Conservation (phyloP, 37 sponge, comb jelly and placozoan genomes). For the Eunapius fragilis region DNA sequence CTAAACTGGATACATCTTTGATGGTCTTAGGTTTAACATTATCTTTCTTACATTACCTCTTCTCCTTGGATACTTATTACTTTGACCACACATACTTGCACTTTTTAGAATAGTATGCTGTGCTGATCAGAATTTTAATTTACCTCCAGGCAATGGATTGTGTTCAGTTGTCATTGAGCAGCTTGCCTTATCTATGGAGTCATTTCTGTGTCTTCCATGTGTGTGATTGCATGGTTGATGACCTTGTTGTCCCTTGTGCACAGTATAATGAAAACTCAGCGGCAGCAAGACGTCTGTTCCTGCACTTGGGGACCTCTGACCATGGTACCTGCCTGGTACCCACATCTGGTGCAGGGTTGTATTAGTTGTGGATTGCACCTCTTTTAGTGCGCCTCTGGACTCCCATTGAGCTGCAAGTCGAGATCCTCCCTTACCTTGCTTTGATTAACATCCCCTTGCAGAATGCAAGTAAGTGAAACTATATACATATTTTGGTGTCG, state of each 20-base stretch:
- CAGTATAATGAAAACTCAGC: conserved; percentile 48
- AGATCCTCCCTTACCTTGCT: conserved; percentile 66
- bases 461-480: conserved; percentile 48
- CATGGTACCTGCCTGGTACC: conserved; percentile 51
- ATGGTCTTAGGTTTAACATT: too few relatives aligned
- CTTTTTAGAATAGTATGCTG: too few relatives aligned
- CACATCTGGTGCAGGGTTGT: not conserved
- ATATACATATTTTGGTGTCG: not conserved
- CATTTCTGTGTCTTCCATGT: not conserved
- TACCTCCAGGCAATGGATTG: too few relatives aligned
- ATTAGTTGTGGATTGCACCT: not conserved
- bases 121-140: too few relatives aligned
- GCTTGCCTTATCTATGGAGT: too few relatives aligned
- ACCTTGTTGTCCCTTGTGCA: not conserved
- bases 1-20: too few relatives aligned
- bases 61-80: too few relatives aligned
- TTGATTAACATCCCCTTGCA: conserved; percentile 54
- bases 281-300: conserved; percentile 43
- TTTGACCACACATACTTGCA: too few relatives aligned
- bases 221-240: too few relatives aligned
- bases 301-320: conserved; percentile 55
- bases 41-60: too few relatives aligned
- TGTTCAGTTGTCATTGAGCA: too few relatives aligned
- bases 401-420: conserved; percentile 72
- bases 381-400: conserved; percentile 69